Base-by-base conservation (phyloP, 2,888 invertebrate genomes). In the Diachrysia chrysitis region DNA sequence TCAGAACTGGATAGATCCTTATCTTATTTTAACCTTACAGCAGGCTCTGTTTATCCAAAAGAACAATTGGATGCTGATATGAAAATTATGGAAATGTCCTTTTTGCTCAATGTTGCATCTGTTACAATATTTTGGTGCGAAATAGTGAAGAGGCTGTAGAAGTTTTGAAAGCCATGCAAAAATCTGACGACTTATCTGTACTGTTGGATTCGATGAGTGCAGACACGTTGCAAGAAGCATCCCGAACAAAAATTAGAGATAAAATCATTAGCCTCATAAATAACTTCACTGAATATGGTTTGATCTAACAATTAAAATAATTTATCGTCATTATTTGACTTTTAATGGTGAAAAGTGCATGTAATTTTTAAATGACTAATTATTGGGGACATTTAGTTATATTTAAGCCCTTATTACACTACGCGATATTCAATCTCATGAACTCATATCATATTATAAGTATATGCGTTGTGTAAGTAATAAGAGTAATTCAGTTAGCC, bases 61-160 rank as follows among this genome's bases (percentile, higher is more conserved):
- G 81, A 84, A 0, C 77, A 78, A 58, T 61, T 87, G 2, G 85
- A 86, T 7, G 73, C 67, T 29, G 87, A 86, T 32, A 58, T 88
- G 32, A 83, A 80, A 57, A 73, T 71, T 81, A 84, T 25, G 76
- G 75, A 0, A 83, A 76, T 63, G 9, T 77, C 0, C n/a, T 70
- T 9, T 76, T 88, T n/a, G 77, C 16, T 10, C 83, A 2, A 14
- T 86, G 14, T 9, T 84, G 42, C 6, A 0, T 51, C 78, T 0
- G 74, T 59, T 46, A 25, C 85, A 4, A 71, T 75, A 25, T 79
- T 82, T 51, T 81, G 85, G 29, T 58, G 82, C 1, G 77, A 81
- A 42, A 84, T 87, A 63, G 73, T 71, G 16, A 55, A 67, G 0
- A 51, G 5, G 12, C 48, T 10, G 19, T 12, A 3, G 29, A 77